Conservation (phyloP, 2,888 invertebrate genomes). For the Caenorhabditis sinica region DNA sequence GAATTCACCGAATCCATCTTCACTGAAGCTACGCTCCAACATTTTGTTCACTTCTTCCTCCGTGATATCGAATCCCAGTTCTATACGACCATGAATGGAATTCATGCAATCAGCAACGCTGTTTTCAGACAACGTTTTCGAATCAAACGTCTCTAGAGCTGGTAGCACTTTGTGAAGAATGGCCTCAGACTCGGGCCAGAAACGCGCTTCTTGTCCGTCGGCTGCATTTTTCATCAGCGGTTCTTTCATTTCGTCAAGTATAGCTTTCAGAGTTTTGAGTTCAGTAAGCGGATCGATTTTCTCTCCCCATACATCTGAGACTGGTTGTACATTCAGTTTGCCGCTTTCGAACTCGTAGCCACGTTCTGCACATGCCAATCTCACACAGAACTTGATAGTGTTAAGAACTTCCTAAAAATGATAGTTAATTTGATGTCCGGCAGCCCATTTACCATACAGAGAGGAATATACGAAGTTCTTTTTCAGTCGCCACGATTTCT, state of each 20-base stretch:
- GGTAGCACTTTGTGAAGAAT: constrained; percentile 17
- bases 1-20: constrained; percentile 54
- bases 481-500: neutral
- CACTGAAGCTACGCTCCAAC: constrained; percentile 32
- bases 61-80: constrained; percentile 29
- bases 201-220: neutral
- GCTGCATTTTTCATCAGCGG: neutral
- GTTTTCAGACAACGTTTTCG: constrained; percentile 24
- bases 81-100: constrained; percentile 31
- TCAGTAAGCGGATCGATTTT: constrained; percentile 35
- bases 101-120: constrained; percentile 30
- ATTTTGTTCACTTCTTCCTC: constrained; percentile 50
- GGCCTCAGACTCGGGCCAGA: constrained; percentile 4
- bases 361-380: constrained; percentile 33
- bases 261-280: constrained; percentile 37
- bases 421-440: neutral
- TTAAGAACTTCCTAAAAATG: constrained; percentile 27
- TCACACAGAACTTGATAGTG: constrained; percentile 28
- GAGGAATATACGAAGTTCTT: constrained; percentile 7
- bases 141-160: constrained; percentile 41
- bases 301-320: constrained; percentile 23
- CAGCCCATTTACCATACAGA: neutral
- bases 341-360: constrained; percentile 24
- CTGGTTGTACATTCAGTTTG: neutral
- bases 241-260: constrained; percentile 19